Evolutionary conservation across 2,888 invertebrate genomes (phyloP), one percentile per base, ranked within the genome.

Genomic region (Tenthredo amoena): DNA sequence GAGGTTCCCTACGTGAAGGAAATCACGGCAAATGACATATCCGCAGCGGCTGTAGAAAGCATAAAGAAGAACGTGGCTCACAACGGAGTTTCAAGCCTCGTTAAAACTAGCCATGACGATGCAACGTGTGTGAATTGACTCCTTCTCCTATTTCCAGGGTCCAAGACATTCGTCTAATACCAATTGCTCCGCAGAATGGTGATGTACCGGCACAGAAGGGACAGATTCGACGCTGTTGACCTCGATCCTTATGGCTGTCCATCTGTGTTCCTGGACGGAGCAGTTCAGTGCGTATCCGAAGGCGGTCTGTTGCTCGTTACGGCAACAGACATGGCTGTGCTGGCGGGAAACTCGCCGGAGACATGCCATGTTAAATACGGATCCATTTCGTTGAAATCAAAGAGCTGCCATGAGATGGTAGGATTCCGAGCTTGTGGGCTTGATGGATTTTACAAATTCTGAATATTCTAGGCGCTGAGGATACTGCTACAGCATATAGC

Each of bases 201-300:
- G 1, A 98, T 99, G 98, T 97, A 98, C 91, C 95, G 96, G 89
- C 96, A 97, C 89, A 96, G 96, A 82, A 94, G 94, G 31, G 94
- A 95, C 34, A 95, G 96, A 62, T 99, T 99, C 93, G 96, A 99
- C 90, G 98, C 96, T 0, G 96, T 99, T 83, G 99, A 99, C 93
- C 94, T 99, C 85, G 99, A 99, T 94, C 99, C 99, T 0, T 99
- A 99, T 89, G 99, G 99, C 1, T 98, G 98, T 90, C 99, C 99
- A 0, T 96, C 98, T 1, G 96, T 96, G 65, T 99, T 99, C 94
- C 94, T 99, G 0, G 99, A 99, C 91, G 95, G 97, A 0, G 98
- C 98, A 0, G 96, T 99, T 0, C 97, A 98, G 92, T 96, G 96
- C 86, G 94, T 98, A 0, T 95, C 95, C 77, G 96, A 97, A 88